A percentile compares a stretch with the other conserved stretches of the same genome.
phyloP scores from a whole-genome alignment of 2,113 vertebrate species.

The Pontoporia blainvillei region DNA sequence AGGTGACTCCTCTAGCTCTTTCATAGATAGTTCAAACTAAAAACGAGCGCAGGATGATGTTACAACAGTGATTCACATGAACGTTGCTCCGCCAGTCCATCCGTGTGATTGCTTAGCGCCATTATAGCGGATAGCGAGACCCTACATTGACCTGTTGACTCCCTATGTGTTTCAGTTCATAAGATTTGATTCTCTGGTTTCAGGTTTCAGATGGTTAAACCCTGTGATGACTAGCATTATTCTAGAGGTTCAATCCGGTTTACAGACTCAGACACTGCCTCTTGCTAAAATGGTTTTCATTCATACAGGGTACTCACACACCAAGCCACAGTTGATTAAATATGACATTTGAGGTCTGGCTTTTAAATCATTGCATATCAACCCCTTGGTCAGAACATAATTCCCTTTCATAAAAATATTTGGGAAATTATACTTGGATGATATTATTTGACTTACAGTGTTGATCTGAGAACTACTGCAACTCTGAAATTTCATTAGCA shows the following conservation, averaged over 20 bases:
- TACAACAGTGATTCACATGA: neutral
- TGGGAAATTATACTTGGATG: conserved; percentile 12
- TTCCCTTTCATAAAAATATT: neutral
- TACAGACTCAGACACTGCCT: conserved; percentile 6
- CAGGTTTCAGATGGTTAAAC: conserved; percentile 51
- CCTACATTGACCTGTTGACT: conserved; percentile 43
- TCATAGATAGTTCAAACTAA: conserved; percentile 20
- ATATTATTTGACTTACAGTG: neutral
- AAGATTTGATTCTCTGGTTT: conserved; percentile 49
- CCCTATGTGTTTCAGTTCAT: conserved; percentile 29
- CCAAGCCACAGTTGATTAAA: conserved; percentile 9
- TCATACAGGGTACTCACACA: neutral
- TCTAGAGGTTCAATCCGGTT: neutral
- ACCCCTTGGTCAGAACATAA: conserved; percentile 39
- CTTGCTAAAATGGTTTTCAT: conserved; percentile 24
- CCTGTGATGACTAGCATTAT: conserved; percentile 9
- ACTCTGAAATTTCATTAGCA: neutral
- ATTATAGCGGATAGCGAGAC: conserved; percentile 26
- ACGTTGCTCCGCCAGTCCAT: conserved; percentile 33
- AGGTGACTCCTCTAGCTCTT: neutral
- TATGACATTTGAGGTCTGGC: conserved; percentile 14
- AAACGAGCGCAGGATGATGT: neutral
- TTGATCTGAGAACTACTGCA: neutral
- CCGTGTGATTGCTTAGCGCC: conserved; percentile 41
- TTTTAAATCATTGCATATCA: conserved; percentile 16